Percentiles rank a stretch among this genome's conserved stretches.
phyloP scores from a whole-genome alignment of 2,888 invertebrate species.

The Automeris io region DNA sequence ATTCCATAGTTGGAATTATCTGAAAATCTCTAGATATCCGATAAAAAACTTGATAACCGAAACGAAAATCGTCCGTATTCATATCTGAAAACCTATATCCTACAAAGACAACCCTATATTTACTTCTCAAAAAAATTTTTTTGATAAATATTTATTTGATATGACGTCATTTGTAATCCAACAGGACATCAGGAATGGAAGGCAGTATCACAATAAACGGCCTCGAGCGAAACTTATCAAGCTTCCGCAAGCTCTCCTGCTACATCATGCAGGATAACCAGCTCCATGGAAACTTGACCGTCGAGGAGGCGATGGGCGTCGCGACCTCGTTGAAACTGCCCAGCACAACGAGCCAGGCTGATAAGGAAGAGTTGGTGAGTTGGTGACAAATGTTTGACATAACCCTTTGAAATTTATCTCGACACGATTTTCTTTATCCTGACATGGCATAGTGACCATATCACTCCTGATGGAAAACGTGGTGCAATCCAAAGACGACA shows the following conservation, averaged over 20 bases:
- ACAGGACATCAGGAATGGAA: constrained; percentile 86
- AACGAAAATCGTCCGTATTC: too few relatives aligned
- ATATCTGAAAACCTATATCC: too few relatives aligned
- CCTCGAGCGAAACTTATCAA: constrained; percentile 87
- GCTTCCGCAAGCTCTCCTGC: constrained; percentile 94
- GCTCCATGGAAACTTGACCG: constrained; percentile 93
- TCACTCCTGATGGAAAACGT: too few relatives aligned
- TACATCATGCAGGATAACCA: constrained; percentile 99
- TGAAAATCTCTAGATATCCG: too few relatives aligned
- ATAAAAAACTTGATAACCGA: too few relatives aligned
- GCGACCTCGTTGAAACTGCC: constrained; percentile 94
- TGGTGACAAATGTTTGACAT: background rate
- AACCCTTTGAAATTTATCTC: background rate
- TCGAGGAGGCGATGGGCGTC: constrained; percentile 95
- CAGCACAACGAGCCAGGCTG: constrained; percentile 79
- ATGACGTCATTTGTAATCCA: constrained; percentile 29
- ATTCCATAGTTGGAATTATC: too few relatives aligned
- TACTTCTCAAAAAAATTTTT: too few relatives aligned
- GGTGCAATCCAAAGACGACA: too few relatives aligned
- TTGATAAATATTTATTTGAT: too few relatives aligned
- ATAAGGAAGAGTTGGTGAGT: constrained; percentile 91
- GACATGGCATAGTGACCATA: too few relatives aligned
- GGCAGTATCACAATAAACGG: constrained; percentile 92
- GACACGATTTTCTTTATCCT: too few relatives aligned
- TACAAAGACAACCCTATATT: too few relatives aligned